A percentile compares a stretch with the other conserved stretches of the same genome.
Conservation (phyloP, 2,888 invertebrate species). For the Trissoscelio sp. region DNA sequence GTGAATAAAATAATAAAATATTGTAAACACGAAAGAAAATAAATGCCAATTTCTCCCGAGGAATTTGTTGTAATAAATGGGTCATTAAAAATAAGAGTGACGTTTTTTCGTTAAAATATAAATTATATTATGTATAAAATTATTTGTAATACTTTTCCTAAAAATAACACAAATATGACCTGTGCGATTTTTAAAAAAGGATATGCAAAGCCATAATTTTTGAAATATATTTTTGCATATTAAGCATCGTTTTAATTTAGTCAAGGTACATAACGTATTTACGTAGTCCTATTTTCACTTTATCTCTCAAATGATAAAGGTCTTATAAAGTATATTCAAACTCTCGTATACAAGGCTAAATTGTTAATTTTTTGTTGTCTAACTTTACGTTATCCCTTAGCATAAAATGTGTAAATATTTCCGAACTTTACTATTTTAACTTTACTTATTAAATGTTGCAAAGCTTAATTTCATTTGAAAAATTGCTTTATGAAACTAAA, state of each 20-base stretch:
- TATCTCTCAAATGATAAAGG: background rate
- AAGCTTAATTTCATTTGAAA: background rate
- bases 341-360: background rate
- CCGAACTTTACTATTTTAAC: background rate
- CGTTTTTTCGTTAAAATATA: too few species aligned
- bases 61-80: background rate
- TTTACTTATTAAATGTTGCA: constrained; percentile 2
- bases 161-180: too few species aligned
- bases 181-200: too few species aligned
- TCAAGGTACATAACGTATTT: too few species aligned
- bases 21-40: background rate
- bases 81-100: too few species aligned
- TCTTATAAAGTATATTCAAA: background rate
- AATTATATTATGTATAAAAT: too few species aligned
- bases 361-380: constrained; percentile 7
- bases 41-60: background rate
- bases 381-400: constrained; percentile 5
- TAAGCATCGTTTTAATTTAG: too few species aligned
- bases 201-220: too few species aligned
- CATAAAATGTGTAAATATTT: background rate
- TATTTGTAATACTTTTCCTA: background rate
- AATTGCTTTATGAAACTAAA: background rate
- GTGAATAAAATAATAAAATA: background rate
- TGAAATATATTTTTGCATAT: too few species aligned
- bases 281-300: background rate